A percentile compares a stretch with the other conserved stretches of the same genome.
Conservation (phyloP, 2,113 vertebrate species). For the Bothrops jararaca region DNA sequence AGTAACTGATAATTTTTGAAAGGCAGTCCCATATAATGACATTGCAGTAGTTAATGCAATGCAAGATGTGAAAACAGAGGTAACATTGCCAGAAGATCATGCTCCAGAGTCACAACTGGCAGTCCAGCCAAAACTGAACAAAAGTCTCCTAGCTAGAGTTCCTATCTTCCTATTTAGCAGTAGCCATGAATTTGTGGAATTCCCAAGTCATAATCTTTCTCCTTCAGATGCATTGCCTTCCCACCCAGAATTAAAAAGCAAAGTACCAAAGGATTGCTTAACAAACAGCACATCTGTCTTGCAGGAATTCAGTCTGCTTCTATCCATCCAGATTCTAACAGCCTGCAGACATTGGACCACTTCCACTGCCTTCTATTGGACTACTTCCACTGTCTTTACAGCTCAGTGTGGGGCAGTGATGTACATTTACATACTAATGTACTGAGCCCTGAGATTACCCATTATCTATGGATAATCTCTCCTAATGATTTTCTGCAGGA, state of each 20-base stretch:
- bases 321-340: background rate
- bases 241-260: background rate
- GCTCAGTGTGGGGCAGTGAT: background rate
- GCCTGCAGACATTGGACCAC: background rate
- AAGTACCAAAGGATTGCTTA: background rate
- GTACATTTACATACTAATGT: background rate
- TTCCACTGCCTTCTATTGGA: background rate
- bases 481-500: background rate
- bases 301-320: background rate
- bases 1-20: background rate
- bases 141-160: background rate
- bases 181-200: background rate
- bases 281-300: background rate
- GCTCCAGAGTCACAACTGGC: background rate
- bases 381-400: background rate
- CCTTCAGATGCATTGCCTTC: background rate
- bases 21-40: background rate
- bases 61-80: background rate
- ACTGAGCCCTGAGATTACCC: background rate
- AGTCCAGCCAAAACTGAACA: background rate
- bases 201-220: background rate
- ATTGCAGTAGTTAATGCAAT: background rate
- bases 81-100: background rate
- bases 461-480: background rate
- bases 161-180: background rate